Evolutionary conservation across 2,888 invertebrate genomes (phyloP), one percentile per base, ranked within the genome.

Genomic region (Ernsta delagoae): DNA sequence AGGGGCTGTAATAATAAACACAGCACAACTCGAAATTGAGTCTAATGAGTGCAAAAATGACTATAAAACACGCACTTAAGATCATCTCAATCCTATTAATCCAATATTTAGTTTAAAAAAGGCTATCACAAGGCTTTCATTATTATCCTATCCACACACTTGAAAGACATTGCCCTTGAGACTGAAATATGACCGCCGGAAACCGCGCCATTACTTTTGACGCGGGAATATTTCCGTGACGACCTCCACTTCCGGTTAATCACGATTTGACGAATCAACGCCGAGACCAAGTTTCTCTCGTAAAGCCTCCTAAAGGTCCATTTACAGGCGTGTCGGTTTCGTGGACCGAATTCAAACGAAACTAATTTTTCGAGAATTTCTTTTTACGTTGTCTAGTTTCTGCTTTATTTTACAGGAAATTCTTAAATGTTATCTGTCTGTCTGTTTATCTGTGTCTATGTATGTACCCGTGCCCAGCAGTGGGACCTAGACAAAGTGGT

Each of bases 171-270:
- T 5, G 8, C 24, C 53, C 9, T 53, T 24, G 8, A 24, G 59
- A 39, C 59, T 43, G 43, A 59, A 59, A 59, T 59, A 59, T 43
- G 59, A 24, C 41, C 59, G 9, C 43, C 24, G 59, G 56, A 11
- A 41, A 59, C 59, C 43, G 43, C 11, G 16, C 59, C 59, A 59
- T 59, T 43, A 59, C 43, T 43, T 59, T 59, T 59, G 59, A 59
- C 59, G 24, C 24, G 59, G 24, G 59, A 59, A 59, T 59, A 59
- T 59, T 59, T 59, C 43, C 59, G 43, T 45, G 59, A 60, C 43
- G 43, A n/a, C 43, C 60, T 6, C 8, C 8, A n/a, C 60, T 59
- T 59, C 43, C 60, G 60, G 43, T 31, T 60, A 60, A 60, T 60
- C 45, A 45, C 24, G 45, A 31, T 60, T 4, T 43, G 43, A 43